Percentiles rank a stretch among this genome's conserved stretches.
These are phyloP conservation scores for Clangula hyemalis DNA, from an alignment of 2,797 vertebrate species.

Conservation along the genomic window DNA sequence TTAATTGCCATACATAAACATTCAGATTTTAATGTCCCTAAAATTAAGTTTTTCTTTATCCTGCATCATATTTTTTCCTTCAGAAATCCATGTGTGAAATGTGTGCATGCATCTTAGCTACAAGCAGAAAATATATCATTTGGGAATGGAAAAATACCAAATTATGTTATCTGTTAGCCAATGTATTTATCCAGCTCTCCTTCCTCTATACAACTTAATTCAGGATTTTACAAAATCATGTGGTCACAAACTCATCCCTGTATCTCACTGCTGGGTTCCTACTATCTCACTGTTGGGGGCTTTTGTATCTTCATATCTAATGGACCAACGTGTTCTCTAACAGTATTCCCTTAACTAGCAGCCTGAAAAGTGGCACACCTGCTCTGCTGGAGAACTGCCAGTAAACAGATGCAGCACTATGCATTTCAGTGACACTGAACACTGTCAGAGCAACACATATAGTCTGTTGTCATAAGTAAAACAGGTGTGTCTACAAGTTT, in stretches of 20 bases:
- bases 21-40: background rate
- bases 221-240: background rate
- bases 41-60: background rate
- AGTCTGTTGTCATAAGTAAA: background rate
- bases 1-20: background rate
- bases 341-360: background rate
- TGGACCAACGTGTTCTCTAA: background rate
- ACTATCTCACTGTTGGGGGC: background rate
- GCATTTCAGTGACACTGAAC: background rate
- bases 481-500: background rate
- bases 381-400: constrained; percentile 39
- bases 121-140: background rate
- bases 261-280: background rate
- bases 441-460: rapidly evolving
- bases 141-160: background rate
- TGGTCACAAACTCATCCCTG: background rate
- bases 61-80: background rate
- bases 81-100: background rate
- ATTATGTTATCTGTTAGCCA: background rate
- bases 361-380: background rate
- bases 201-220: background rate
- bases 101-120: background rate
- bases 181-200: background rate
- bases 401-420: background rate
- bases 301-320: background rate